Conservation (phyloP, 2,888 invertebrate genomes). For the Meteorus cinctellus region DNA sequence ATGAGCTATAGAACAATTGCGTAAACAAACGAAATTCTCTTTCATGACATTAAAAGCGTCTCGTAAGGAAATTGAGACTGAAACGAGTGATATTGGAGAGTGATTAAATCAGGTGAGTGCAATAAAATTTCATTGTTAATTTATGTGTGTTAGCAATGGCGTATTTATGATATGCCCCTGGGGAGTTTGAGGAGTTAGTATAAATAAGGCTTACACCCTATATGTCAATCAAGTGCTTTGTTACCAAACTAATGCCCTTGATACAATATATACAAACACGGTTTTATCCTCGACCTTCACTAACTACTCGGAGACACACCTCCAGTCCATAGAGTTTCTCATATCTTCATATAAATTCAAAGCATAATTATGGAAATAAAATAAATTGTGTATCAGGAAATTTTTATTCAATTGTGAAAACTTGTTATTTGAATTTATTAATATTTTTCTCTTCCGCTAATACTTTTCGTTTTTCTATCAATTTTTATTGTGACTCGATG, state of each 20-base stretch:
- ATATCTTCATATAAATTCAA: not conserved
- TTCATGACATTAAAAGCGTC: too few relatives aligned
- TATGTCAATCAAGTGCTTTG: not conserved
- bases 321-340: not conserved
- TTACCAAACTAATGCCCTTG: conserved; percentile 8
- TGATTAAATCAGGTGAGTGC: conserved; percentile 3
- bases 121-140: not conserved
- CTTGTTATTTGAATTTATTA: not conserved
- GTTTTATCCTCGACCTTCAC: conserved; percentile 21
- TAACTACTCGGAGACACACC: conserved; percentile 1
- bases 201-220: not conserved
- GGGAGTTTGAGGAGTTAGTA: not conserved
- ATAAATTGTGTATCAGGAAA: not conserved
- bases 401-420: not conserved
- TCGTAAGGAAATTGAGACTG: too few relatives aligned
- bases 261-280: not conserved
- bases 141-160: too few relatives aligned
- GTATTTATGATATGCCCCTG: too few relatives aligned
- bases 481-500: not conserved
- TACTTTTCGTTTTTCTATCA: not conserved
- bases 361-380: not conserved
- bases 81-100: not conserved
- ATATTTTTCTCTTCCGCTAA: not conserved
- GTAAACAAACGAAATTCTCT: too few relatives aligned
- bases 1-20: too few relatives aligned